phyloP scores from a whole-genome alignment of 2,888 invertebrate genomes.

The Drosophila leonis region DNA sequence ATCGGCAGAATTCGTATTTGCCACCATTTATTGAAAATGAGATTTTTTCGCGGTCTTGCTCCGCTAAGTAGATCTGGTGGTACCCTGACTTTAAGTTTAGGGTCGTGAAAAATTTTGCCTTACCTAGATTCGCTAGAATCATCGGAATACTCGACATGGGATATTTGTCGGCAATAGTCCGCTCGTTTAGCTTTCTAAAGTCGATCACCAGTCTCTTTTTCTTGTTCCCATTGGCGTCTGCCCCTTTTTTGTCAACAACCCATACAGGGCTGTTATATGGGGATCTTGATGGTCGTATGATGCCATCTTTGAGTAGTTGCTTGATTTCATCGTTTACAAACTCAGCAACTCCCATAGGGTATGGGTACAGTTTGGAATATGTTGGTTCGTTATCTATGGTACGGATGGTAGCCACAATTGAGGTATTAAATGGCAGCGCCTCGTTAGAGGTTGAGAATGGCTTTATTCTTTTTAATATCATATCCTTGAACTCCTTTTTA shows the following conservation, averaged over 20 bases:
- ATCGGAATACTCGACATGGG: background rate
- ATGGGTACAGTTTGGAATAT: background rate
- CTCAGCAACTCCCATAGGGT: too few relatives aligned
- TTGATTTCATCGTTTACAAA: too few relatives aligned
- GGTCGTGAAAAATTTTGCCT: background rate
- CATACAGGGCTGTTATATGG: background rate
- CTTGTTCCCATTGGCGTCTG: background rate
- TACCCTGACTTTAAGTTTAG: conserved; percentile 2
- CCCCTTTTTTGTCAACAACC: conserved; percentile 1
- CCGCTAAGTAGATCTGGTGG: background rate
- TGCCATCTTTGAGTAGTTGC: background rate
- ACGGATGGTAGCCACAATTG: too few relatives aligned
- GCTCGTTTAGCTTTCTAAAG: background rate
- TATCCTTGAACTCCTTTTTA: background rate
- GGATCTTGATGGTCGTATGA: background rate
- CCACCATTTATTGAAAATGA: background rate
- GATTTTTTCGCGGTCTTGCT: background rate
- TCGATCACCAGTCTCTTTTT: background rate
- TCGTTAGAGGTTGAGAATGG: background rate
- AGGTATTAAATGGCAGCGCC: too few relatives aligned
- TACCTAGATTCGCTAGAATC: background rate
- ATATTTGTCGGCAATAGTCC: background rate
- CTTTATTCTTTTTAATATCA: background rate
- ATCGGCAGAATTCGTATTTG: background rate
- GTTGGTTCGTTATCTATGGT: background rate